Conservation (phyloP, 2,113 vertebrate genomes). For the Girardinichthys multiradiatus region DNA sequence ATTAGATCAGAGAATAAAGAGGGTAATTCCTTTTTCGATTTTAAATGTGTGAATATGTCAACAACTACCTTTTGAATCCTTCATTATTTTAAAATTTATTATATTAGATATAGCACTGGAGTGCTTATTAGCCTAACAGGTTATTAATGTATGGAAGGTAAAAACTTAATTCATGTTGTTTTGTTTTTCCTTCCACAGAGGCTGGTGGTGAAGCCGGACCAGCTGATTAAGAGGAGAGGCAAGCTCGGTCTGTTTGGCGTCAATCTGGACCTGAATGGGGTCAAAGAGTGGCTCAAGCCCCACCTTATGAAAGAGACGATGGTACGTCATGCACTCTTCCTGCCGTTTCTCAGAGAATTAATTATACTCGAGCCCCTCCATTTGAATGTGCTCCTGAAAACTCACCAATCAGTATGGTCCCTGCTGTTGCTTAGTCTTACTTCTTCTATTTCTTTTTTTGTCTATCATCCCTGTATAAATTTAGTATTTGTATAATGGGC, state of each 20-base stretch:
- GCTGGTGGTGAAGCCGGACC: constrained; percentile 97
- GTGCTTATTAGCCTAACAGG: no score
- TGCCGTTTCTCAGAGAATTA: not conserved
- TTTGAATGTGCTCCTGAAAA: constrained; percentile 28
- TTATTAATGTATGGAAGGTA: not conserved
- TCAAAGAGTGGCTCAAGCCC: constrained; percentile 90
- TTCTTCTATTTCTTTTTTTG: constrained; percentile 29
- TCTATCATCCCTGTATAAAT: constrained; percentile 7
- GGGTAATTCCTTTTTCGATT: no score
- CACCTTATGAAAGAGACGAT: constrained; percentile 87
- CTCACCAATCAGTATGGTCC: no score
- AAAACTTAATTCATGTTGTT: not conserved
- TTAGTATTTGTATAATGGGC: not conserved
- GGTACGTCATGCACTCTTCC: constrained; percentile 79
- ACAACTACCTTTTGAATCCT: no score
- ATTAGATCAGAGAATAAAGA: not conserved
- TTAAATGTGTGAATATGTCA: no score
- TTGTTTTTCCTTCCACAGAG: constrained; percentile 72
- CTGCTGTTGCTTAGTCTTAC: not conserved
- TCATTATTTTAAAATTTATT: no score
- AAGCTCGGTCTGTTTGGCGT: constrained; percentile 95
- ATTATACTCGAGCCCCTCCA: constrained; percentile 10
- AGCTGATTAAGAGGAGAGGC: constrained; percentile 96
- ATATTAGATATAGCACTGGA: no score
- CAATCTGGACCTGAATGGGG: constrained; percentile 88